These are phyloP conservation scores for Vanessa tameamea DNA, from an alignment of 1,140 invertebrate species.

Conservation along the genomic window DNA sequence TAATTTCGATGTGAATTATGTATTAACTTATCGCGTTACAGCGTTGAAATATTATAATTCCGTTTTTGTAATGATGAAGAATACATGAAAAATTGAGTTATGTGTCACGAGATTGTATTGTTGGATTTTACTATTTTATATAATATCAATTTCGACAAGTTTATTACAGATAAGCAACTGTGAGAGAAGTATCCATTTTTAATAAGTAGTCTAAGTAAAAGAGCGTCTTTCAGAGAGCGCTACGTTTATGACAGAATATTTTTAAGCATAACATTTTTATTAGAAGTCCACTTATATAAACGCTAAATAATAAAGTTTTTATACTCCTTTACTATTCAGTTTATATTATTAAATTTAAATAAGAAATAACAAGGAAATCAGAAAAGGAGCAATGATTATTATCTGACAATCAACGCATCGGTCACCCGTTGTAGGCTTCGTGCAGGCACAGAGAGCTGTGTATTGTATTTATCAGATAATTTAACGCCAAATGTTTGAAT, in stretches of 20 bases:
- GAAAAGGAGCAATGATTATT: too few relatives aligned
- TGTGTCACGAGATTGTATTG: not conserved
- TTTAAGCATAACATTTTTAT: constrained; percentile 2
- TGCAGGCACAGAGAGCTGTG: too few relatives aligned
- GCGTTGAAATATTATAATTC: constrained; percentile 26
- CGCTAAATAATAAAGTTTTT: too few relatives aligned
- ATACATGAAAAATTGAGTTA: not conserved
- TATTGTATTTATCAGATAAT: too few relatives aligned
- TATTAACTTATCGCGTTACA: constrained; percentile 44
- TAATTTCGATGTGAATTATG: constrained; percentile 74
- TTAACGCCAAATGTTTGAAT: too few relatives aligned
- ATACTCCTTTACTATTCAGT: too few relatives aligned
- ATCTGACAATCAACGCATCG: too few relatives aligned
- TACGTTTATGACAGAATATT: not conserved
- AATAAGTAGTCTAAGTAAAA: constrained; percentile 4
- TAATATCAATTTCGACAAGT: not conserved
- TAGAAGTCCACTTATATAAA: not conserved
- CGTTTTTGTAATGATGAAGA: not conserved
- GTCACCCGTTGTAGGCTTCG: too few relatives aligned
- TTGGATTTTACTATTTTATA: too few relatives aligned
- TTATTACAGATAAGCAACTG: not conserved
- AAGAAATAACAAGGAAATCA: too few relatives aligned
- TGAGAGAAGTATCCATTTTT: not conserved
- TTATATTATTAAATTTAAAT: too few relatives aligned
- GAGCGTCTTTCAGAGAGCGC: not conserved